Base-by-base conservation (phyloP, 2,797 vertebrate species). In the Smutsia gigantea region DNA sequence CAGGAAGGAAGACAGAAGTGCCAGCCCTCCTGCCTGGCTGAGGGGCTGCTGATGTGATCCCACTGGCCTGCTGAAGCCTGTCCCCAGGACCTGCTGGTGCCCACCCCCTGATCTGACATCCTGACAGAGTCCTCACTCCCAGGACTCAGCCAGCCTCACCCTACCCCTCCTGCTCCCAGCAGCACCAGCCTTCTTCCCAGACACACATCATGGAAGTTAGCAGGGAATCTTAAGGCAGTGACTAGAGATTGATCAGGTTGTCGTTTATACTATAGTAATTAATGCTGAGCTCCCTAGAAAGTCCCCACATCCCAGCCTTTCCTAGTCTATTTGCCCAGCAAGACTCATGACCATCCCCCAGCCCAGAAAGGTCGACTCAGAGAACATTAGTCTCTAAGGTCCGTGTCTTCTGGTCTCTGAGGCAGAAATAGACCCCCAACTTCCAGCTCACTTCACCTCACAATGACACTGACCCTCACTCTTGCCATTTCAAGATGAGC, bases 351-450 rank as follows among this genome's bases (percentile, higher is more conserved):
- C 31, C 11, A 5, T 29, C 72, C 85, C 71, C 57, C 34, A 51
- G 29, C 18, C 29, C 15, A 39, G 55, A 34, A 2, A 82, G 53
- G 51, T n/a, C 5, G 2, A 79, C 27, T 51, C 63, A 63, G 37
- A 53, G 64, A 55, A 34, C 21, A 7, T 0, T 0, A n/a, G 31
- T 21, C 4, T 42, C 15, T 55, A 19, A 84, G 27, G 34, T 7
- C 71, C 4, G 8, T 17, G 63, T 69, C 59, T 90, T 74, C 53
- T 25, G 14, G 39, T 46, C 31, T 9, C 21, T 4, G 29, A 34
- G 51, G 37, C 64, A 72, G 31, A 81, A 93, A 68, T 0, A 68
- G 94, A 87, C 21, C 23, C 21, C 71, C n/a, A 77, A 39, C 21
- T 46, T 63, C 82, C 13, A 9, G 3, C 27, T 64, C 14, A 7